Evolutionary conservation across 2,888 invertebrate species (phyloP), one percentile per base, ranked within the genome.

Genomic region (Dicyrtoma fusca): DNA sequence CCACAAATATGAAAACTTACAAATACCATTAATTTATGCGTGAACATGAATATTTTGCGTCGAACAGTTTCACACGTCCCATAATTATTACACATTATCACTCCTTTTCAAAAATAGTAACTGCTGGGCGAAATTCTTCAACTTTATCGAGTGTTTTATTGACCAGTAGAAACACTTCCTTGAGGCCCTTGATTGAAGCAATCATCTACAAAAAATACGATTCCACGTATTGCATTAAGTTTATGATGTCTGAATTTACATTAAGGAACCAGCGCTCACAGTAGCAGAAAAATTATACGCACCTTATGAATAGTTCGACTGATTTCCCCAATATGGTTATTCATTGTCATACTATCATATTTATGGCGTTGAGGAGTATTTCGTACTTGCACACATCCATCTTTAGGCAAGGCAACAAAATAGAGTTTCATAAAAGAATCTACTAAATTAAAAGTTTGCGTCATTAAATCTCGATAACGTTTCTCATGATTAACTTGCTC

Each of bases 401-500:
- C 68, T 45, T 68, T 68, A 2, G 68, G 68, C 42, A 68, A 44
- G 1, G 68, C 68, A 17, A 68, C 68, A 44, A 68, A 68, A 23
- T 68, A 68, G 4, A 68, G 42, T 21, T 68, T 68, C 68, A 68
- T 53, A 57, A 68, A 68, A 10, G 68, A 68, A 42, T 68, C 68
- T 13, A 68, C 14, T 25, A 68, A 45, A 23, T 68, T 68, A 23
- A 68, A 68, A 10, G 68, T 68, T 26, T 68, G 68, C 0, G 44
- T 21, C 11, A 68, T 57, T 17, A 68, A 23, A 53, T 68, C 68
- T 21, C 68, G 26, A 25, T 68, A 68, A 1, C 68, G 68, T n/a
- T 57, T 68, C 25, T 68, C 68, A 44, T 68, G 68, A 53, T 68
- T 68, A 21, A 68, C 68, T 57, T 68, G 68, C 57, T 68, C 68